These are phyloP conservation scores for Hapalemur alaotrensis DNA, from an alignment of 2,797 vertebrate species.

Conservation along the genomic window DNA sequence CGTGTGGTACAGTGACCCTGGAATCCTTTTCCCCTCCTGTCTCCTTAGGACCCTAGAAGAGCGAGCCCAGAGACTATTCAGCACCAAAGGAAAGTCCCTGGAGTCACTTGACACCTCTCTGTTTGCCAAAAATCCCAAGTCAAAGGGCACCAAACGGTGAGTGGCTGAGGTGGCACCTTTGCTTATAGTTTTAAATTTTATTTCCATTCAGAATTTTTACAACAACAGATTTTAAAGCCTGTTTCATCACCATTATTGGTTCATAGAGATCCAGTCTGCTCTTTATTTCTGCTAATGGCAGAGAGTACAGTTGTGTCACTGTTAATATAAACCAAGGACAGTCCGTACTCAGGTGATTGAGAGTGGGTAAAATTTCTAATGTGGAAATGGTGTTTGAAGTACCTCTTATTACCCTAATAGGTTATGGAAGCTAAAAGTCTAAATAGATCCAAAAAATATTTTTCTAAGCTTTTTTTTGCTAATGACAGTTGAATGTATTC, in stretches of 20 bases:
- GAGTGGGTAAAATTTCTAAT: background rate
- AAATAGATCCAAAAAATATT: background rate
- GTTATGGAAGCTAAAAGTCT: background rate
- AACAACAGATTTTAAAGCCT: background rate
- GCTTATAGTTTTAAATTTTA: background rate
- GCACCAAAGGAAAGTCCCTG: constrained; percentile 97
- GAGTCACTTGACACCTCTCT: constrained; percentile 95
- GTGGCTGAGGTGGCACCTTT: background rate
- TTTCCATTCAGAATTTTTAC: background rate
- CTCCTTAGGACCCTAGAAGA: constrained; percentile 93
- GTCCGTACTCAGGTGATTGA: background rate
- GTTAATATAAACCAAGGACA: background rate
- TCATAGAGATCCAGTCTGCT: background rate
- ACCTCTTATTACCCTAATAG: background rate
- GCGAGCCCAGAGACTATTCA: constrained; percentile 95
- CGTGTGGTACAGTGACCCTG: background rate
- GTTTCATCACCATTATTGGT: background rate
- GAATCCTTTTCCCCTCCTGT: background rate
- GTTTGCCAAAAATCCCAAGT: constrained; percentile 98
- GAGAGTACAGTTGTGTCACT: background rate
- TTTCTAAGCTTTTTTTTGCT: background rate
- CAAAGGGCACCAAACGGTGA: constrained; percentile 97
- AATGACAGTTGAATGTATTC: background rate
- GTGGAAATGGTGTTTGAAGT: background rate
- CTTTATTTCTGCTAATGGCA: background rate